phyloP scores from a whole-genome alignment of 2,888 invertebrate species.

The Dasysyrphus albostriatus region DNA sequence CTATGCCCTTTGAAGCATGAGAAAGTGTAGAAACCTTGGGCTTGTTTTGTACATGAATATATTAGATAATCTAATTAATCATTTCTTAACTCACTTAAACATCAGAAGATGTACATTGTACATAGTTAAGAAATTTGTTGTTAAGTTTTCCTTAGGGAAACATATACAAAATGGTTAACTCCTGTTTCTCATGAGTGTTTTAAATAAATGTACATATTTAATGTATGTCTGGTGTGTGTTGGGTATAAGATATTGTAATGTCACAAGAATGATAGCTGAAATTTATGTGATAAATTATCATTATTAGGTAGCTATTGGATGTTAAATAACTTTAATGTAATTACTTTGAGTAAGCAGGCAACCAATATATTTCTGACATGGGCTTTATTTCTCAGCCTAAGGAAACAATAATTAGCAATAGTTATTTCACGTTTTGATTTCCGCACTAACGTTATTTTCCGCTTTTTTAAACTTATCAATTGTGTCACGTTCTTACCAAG shows the following conservation, averaged over 20 bases:
- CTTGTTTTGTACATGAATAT: neutral
- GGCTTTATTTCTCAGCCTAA: no score
- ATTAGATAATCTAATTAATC: neutral
- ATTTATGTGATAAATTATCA: neutral
- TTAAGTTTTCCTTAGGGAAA: neutral
- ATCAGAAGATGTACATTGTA: neutral
- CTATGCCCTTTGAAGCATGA: neutral
- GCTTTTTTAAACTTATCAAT: no score
- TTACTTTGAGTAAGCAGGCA: no score
- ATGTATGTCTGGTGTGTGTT: neutral
- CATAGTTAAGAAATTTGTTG: neutral
- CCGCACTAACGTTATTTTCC: no score
- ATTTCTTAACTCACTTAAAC: constrained; percentile 1
- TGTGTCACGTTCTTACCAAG: no score
- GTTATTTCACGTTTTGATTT: no score
- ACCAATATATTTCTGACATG: no score
- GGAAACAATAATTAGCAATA: no score
- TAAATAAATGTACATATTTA: no score
- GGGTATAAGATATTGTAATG: neutral
- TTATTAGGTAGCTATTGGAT: neutral
- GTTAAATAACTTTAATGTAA: no score
- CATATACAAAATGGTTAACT: neutral
- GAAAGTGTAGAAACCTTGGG: neutral
- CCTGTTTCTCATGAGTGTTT: neutral
- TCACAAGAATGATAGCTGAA: neutral